phyloP scores from a whole-genome alignment of 2,113 vertebrate genomes.

The Psilopogon haemacephalus region DNA sequence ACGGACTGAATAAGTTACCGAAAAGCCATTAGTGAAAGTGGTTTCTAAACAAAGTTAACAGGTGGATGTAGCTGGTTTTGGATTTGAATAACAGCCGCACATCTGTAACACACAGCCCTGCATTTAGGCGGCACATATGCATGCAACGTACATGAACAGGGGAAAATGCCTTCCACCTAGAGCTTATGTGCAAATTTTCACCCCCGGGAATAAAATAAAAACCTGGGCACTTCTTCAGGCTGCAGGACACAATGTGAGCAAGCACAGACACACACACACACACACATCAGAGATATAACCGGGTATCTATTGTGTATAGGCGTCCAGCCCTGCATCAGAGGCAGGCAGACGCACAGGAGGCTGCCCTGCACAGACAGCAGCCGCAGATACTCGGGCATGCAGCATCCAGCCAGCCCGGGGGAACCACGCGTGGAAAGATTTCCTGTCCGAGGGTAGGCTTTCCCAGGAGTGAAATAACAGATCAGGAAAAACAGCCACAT shows the following conservation, averaged over 20 bases:
- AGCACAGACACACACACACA: not conserved
- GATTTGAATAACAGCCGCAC: constrained; percentile 10
- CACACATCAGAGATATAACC: not conserved
- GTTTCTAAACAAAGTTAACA: constrained; percentile 72
- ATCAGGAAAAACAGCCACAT: not conserved
- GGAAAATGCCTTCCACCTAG: not conserved
- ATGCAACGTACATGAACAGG: not conserved
- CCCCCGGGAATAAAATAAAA: not conserved
- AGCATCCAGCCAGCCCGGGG: not conserved
- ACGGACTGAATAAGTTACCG: constrained; percentile 59
- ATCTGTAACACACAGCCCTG: not conserved
- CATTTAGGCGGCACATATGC: not conserved
- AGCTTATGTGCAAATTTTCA: not conserved
- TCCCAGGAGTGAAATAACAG: constrained; percentile 30
- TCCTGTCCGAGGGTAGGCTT: not conserved
- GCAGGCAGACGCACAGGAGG: not conserved
- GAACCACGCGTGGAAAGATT: not conserved
- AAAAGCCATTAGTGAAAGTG: constrained; percentile 69
- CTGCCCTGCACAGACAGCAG: not conserved
- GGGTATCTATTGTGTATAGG: not conserved
- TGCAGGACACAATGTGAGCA: not conserved
- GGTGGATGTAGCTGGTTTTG: constrained; percentile 60
- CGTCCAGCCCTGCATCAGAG: constrained; percentile 30
- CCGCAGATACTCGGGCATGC: not conserved
- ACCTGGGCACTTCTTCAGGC: not conserved